A percentile compares a stretch with the other conserved stretches of the same genome.
Conservation (phyloP, 1,140 invertebrate species). For the Marisa cornuarietis region DNA sequence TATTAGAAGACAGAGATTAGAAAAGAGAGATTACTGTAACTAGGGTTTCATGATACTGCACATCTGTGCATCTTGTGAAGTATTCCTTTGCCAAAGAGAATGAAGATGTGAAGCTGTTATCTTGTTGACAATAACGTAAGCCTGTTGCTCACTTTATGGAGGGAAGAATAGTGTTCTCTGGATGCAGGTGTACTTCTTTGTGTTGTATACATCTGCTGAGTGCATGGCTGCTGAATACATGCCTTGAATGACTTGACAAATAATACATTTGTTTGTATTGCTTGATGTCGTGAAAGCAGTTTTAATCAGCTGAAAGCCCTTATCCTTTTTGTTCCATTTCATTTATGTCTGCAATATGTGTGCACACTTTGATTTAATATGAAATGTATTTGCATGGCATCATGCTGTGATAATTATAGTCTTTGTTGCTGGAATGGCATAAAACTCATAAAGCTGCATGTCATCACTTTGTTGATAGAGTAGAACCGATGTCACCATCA, state of each 20-base stretch:
- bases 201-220: not conserved
- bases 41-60: not conserved
- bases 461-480: no score
- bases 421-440: not conserved
- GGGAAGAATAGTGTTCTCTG: not conserved
- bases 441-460: no score
- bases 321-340: not conserved
- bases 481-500: not conserved
- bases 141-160: not conserved
- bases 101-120: not conserved
- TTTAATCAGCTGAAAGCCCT: not conserved
- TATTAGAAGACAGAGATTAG: not conserved
- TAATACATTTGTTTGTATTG: not conserved
- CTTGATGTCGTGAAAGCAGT: no score
- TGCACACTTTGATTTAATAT: no score
- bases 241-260: not conserved
- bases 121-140: not conserved
- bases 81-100: slow-evolving; percentile 14
- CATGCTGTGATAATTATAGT: no score
- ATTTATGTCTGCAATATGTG: no score
- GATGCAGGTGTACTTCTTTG: not conserved
- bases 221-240: not conserved
- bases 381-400: no score
- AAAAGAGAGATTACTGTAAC: not conserved
- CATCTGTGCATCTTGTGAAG: not conserved